These are phyloP conservation scores for Aricia agestis DNA, from an alignment of 1,140 invertebrate genomes.

Conservation along the genomic window DNA sequence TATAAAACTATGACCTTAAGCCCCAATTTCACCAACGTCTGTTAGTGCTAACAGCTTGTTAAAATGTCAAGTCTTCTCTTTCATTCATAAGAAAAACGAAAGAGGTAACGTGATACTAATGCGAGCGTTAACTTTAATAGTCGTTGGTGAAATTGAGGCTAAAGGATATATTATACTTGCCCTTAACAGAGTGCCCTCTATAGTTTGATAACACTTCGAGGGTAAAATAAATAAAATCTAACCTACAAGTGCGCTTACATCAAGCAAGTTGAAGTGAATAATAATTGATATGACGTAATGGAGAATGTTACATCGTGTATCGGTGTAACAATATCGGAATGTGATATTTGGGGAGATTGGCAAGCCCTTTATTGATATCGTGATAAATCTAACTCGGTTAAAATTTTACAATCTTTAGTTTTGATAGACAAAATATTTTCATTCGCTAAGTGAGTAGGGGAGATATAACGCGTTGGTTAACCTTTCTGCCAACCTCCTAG, in stretches of 20 bases:
- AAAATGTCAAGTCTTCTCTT: too few relatives aligned
- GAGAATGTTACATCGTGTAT: background rate
- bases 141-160: too few relatives aligned
- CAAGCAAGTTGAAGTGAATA: conserved; percentile 3
- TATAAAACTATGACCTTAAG: conserved; percentile 9
- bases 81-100: too few relatives aligned
- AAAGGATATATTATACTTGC: conserved; percentile 15
- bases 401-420: background rate
- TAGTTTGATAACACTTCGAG: conserved; percentile 17
- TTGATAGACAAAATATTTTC: too few relatives aligned
- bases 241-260: conserved; percentile 19
- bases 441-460: too few relatives aligned
- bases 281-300: background rate
- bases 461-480: background rate
- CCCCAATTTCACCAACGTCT: too few relatives aligned
- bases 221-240: conserved; percentile 21
- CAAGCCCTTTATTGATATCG: background rate
- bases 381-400: background rate
- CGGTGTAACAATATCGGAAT: conserved; percentile 14
- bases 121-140: too few relatives aligned
- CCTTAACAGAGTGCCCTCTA: conserved; percentile 2
- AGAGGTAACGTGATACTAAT: too few relatives aligned
- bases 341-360: conserved; percentile 13
- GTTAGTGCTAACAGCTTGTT: too few relatives aligned
- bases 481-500: background rate